Conservation (phyloP, 2,797 vertebrate species). For the Sphenodon punctatus region DNA sequence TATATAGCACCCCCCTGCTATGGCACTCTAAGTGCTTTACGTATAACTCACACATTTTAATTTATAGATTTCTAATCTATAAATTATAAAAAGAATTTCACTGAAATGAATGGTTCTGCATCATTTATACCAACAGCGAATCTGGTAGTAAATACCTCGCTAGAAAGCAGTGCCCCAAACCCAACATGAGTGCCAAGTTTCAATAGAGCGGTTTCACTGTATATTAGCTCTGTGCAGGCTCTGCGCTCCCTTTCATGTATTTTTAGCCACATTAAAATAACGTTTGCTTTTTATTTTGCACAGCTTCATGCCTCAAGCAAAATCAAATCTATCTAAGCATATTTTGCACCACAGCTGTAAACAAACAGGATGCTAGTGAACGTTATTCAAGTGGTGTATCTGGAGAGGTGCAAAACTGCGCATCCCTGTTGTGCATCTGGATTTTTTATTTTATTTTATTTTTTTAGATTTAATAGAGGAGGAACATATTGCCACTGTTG, state of each 20-base stretch:
- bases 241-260: accelerated
- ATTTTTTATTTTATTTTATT: too few relatives aligned
- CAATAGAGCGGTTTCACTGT: neutral
- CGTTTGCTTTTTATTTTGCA: neutral
- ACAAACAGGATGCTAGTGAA: accelerated
- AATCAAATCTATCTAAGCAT: accelerated
- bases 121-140: too few relatives aligned
- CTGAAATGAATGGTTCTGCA: too few relatives aligned
- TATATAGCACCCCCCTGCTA: too few relatives aligned
- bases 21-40: too few relatives aligned
- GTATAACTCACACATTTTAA: too few relatives aligned
- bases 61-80: too few relatives aligned
- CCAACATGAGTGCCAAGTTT: neutral
- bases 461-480: neutral
- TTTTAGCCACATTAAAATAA: neutral
- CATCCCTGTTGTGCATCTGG: neutral
- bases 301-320: accelerated
- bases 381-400: neutral
- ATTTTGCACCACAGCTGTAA: accelerated
- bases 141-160: neutral
- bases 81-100: too few relatives aligned
- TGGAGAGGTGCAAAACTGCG: neutral
- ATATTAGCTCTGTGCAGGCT: neutral
- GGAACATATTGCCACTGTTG: neutral
- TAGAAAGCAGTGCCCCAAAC: neutral